These are phyloP conservation scores for Phataginus tetradactyla DNA, from an alignment of 2,797 vertebrate genomes.

Conservation along the genomic window DNA sequence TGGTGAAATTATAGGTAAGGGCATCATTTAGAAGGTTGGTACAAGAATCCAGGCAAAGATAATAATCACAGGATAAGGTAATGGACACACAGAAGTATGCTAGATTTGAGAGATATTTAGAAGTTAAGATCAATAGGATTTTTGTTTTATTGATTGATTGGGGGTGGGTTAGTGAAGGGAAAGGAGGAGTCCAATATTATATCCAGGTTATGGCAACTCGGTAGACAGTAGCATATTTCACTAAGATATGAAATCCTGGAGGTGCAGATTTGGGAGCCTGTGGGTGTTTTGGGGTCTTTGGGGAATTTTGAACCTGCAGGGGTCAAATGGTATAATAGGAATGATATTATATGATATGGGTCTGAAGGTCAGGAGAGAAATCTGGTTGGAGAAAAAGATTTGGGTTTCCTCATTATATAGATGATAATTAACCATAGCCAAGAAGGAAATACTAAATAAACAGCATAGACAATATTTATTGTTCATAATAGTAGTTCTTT, in stretches of 20 bases:
- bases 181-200: background rate
- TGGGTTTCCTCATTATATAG: background rate
- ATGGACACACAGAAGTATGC: background rate
- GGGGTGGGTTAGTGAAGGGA: background rate
- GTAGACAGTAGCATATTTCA: background rate
- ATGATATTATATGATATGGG: no score
- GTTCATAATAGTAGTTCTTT: background rate
- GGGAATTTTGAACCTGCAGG: background rate
- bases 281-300: background rate
- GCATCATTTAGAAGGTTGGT: background rate
- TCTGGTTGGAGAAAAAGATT: background rate
- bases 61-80: background rate
- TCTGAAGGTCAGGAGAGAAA: constrained; percentile 1
- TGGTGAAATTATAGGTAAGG: background rate
- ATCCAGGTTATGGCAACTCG: background rate
- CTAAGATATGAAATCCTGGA: background rate
- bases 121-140: background rate
- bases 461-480: background rate
- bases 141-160: background rate
- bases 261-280: background rate
- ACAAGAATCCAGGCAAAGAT: background rate
- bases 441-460: constrained; percentile 18
- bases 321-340: background rate
- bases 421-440: background rate
- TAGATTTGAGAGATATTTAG: background rate